Evolutionary conservation across 2,797 vertebrate genomes (phyloP), one percentile per base, ranked within the genome.

Genomic region (Enteromius treurensis): DNA sequence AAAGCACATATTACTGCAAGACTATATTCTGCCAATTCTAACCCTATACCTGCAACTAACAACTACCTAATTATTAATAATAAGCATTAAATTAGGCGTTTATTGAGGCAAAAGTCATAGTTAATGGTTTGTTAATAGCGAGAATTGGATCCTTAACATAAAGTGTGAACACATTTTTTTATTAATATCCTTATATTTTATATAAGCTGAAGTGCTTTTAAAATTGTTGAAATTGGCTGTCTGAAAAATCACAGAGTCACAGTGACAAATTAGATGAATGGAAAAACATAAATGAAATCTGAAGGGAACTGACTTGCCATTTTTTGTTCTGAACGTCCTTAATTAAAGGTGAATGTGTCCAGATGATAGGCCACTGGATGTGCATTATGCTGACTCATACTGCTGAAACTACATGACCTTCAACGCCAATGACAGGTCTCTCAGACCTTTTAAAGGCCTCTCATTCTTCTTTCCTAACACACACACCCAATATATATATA

Each of bases 311-410:
- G 26, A 58, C 9, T 26, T 23, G n/a, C 9, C n/a, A 42, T 51
- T 60, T 69, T 79, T 19, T 53, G 19, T 26, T 10, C 19, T 74
- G 9, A 74, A 74, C 49, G 53, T 62, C 37, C 4, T 34, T 80
- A 55, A 60, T 81, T 34, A 64, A 26, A 37, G 8, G 29, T 64
- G 17, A 73, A 60, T n/a, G 79, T 62, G 80, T 74, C 45, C 15
- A 81, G 17, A 9, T 60, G 21, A 65, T 40, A 15, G 26, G 37
- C 19, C 13, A 62, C 42, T 51, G 45, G n/a, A 65, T 34, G 42
- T 51, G 42, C 29, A 65, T 10, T 37, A 11, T 80, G 37, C 8
- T 76, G 58, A 68, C 49, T 74, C 77, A 75, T 21, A 77, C 2
- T 5, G 10, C 68, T 58, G 37, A 42, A 53, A 65, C 21, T 64